phyloP scores from a whole-genome alignment of 1,140 invertebrate genomes.

The Drosophila nigrodunni region DNA sequence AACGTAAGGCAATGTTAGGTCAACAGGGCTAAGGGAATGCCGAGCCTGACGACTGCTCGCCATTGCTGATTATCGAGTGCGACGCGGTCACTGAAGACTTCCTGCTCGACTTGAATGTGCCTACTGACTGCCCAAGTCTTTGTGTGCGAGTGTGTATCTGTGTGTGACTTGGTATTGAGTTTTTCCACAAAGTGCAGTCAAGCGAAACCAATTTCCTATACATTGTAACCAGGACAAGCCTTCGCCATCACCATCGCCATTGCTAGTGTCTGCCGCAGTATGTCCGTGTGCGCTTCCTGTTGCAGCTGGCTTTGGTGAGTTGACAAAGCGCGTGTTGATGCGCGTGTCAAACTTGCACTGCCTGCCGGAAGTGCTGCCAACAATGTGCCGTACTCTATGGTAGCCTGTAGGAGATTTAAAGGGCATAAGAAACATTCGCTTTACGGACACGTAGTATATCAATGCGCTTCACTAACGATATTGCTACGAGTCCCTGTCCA shows the following conservation, averaged over 20 bases:
- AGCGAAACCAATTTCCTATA: slow-evolving; percentile 82
- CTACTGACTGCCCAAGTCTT: slow-evolving; percentile 2
- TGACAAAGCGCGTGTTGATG: slow-evolving; percentile 83
- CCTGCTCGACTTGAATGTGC: slow-evolving; percentile 60
- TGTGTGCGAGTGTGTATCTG: slow-evolving; percentile 9
- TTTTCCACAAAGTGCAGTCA: slow-evolving; percentile 76
- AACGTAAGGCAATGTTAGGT: slow-evolving; percentile 15
- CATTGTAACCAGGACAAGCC: slow-evolving; percentile 54
- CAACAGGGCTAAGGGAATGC: background rate
- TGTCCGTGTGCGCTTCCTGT: slow-evolving; percentile 59
- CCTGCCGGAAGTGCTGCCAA: slow-evolving; percentile 70
- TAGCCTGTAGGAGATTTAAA: background rate
- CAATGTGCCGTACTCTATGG: slow-evolving; percentile 30
- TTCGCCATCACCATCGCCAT: slow-evolving; percentile 11
- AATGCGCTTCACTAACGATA: slow-evolving; percentile 56
- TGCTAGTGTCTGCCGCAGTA: background rate
- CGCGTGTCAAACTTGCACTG: slow-evolving; percentile 82
- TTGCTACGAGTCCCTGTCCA: slow-evolving; percentile 46
- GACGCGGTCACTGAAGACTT: slow-evolving; percentile 81
- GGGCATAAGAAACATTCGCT: slow-evolving; percentile 39
- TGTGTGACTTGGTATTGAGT: slow-evolving; percentile 57
- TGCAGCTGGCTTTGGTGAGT: slow-evolving; percentile 52
- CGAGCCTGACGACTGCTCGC: slow-evolving; percentile 31
- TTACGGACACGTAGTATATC: slow-evolving; percentile 78
- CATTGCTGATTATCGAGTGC: slow-evolving; percentile 79